Evolutionary conservation across 2,797 vertebrate genomes (phyloP).

Genomic region (Sebastes hopkinsi): DNA sequence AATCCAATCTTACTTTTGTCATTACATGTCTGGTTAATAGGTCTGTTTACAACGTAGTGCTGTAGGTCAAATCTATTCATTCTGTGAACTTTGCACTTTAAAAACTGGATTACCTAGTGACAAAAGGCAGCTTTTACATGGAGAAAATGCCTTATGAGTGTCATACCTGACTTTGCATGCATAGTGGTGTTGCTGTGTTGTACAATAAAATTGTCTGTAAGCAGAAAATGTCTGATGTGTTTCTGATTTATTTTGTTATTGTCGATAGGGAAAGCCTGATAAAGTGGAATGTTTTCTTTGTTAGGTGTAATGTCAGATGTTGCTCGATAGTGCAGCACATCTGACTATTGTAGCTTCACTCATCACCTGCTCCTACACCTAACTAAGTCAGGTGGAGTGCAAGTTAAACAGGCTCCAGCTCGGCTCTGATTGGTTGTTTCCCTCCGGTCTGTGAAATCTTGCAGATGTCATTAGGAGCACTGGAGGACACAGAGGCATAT

Average conservation of each 20-base stretch:
- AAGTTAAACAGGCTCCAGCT: no score
- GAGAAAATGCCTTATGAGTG: slow-evolving; percentile 79
- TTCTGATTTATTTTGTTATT: background rate
- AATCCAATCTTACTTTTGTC: slow-evolving; percentile 55
- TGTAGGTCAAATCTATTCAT: slow-evolving; percentile 70
- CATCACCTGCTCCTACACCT: no score
- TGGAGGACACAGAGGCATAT: no score
- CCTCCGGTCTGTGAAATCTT: no score
- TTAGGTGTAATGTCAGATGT: rapidly evolving
- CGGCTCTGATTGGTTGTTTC: no score
- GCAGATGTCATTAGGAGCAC: no score
- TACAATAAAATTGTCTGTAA: slow-evolving; percentile 75
- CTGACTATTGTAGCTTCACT: no score
- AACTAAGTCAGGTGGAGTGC: no score
- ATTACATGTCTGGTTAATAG: slow-evolving; percentile 70
- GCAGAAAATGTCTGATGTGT: background rate
- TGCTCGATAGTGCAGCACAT: background rate
- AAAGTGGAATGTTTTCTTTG: background rate
- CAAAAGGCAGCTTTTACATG: slow-evolving; percentile 80
- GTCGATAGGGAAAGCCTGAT: background rate
- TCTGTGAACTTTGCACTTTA: slow-evolving; percentile 85
- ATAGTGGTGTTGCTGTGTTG: slow-evolving; percentile 68
- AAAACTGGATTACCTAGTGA: slow-evolving; percentile 77
- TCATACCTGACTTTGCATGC: slow-evolving; percentile 79
- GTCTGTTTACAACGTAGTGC: slow-evolving; percentile 74